phyloP scores from a whole-genome alignment of 2,113 vertebrate species.

The Ophthalmolycus amberensis region DNA sequence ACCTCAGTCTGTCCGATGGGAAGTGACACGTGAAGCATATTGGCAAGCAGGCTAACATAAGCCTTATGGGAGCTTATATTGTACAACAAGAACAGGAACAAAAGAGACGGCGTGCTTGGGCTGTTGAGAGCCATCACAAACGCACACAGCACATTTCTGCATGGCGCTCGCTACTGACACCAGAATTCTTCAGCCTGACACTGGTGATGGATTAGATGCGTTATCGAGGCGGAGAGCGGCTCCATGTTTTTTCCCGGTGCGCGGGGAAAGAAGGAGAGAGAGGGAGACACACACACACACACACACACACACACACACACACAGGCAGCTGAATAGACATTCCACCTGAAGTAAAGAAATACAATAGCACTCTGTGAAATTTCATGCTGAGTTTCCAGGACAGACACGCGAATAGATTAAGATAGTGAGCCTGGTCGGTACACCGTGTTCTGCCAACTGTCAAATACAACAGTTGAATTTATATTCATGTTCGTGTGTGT shows the following conservation, averaged over 20 bases:
- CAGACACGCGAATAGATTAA: slow-evolving; percentile 48
- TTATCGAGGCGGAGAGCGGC: slow-evolving; percentile 80
- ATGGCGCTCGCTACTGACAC: slow-evolving; percentile 71
- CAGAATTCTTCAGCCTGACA: slow-evolving; percentile 81
- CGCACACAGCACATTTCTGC: slow-evolving; percentile 47
- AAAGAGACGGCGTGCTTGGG: slow-evolving; percentile 54
- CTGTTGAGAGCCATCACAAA: slow-evolving; percentile 62
- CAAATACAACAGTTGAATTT: slow-evolving; percentile 34
- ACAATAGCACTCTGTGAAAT: slow-evolving; percentile 65
- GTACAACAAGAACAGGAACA: slow-evolving; percentile 67
- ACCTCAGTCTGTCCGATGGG: slow-evolving; percentile 56
- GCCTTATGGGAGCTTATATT: slow-evolving; percentile 73
- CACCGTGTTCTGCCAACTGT: slow-evolving; percentile 45
- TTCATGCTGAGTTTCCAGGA: slow-evolving; percentile 56
- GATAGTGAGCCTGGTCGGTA: slow-evolving; percentile 33
- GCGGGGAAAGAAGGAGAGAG: slow-evolving; percentile 49
- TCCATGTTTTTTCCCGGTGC: slow-evolving; percentile 63
- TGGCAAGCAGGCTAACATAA: slow-evolving; percentile 61
- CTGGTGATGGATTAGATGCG: slow-evolving; percentile 83
- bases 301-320: slow-evolving; percentile 44
- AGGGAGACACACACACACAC: slow-evolving; percentile 50
- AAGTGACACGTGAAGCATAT: slow-evolving; percentile 66
- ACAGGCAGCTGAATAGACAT: slow-evolving; percentile 49
- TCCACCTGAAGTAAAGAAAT: slow-evolving; percentile 67
- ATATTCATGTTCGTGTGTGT: slow-evolving; percentile 6